These are phyloP conservation scores for Psilopsiagon aurifrons DNA, from an alignment of 2,113 vertebrate genomes.

Conservation along the genomic window DNA sequence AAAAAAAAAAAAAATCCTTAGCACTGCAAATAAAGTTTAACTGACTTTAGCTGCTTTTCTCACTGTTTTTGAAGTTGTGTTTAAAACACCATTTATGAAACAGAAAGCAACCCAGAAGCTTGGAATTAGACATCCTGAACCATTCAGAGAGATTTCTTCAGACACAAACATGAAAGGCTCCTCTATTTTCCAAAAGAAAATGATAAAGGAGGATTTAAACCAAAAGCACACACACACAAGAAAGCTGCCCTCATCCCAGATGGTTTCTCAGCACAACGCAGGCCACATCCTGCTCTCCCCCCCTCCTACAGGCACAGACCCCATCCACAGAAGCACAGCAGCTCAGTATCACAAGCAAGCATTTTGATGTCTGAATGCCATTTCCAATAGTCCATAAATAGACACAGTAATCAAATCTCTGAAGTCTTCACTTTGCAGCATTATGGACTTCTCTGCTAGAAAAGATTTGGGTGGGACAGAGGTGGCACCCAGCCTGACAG, in stretches of 20 bases:
- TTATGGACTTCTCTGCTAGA: not conserved
- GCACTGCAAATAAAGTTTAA: not conserved
- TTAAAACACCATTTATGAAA: not conserved
- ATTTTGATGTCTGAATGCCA: fast-evolving
- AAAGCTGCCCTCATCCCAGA: not conserved
- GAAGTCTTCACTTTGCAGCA: fast-evolving
- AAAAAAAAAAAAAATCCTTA: not conserved
- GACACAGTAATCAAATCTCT: not conserved
- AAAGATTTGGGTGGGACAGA: not conserved
- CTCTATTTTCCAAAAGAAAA: not conserved
- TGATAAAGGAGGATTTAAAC: not conserved
- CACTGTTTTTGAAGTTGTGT: not conserved
- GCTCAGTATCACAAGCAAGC: fast-evolving
- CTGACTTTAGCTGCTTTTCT: not conserved
- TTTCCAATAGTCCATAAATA: not conserved
- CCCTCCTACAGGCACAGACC: not conserved
- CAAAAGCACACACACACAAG: not conserved
- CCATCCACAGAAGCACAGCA: fast-evolving
- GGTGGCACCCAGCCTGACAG: fast-evolving
- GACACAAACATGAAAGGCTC: not conserved
- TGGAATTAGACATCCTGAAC: not conserved
- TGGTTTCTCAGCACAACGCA: not conserved
- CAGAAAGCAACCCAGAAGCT: not conserved
- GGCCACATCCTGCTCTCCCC: not conserved
- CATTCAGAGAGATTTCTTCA: not conserved